Evolutionary conservation across 1,140 invertebrate genomes (phyloP).

Genomic region (Sarcophaga peregrina): DNA sequence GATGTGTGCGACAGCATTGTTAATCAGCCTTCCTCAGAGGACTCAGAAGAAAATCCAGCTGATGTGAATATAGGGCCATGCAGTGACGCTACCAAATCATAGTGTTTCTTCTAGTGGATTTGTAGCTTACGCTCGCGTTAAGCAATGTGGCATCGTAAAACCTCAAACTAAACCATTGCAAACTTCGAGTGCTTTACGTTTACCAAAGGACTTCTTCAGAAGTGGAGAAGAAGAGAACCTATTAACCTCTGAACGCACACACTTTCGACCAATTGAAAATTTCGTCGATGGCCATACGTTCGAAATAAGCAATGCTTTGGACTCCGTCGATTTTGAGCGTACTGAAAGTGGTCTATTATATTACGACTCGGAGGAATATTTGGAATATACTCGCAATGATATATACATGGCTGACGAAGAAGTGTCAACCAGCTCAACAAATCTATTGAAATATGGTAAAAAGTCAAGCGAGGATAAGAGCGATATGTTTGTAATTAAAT

Average conservation of each 20-base stretch:
- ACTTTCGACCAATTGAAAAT: constrained; percentile 80
- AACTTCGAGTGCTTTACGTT: background rate
- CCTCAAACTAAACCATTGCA: constrained; percentile 38
- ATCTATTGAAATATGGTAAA: constrained; percentile 21
- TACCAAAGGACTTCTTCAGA: constrained; percentile 24
- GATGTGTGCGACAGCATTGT: constrained; percentile 23
- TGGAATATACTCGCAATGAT: constrained; percentile 65
- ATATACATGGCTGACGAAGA: constrained; percentile 49
- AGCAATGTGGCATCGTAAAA: constrained; percentile 17
- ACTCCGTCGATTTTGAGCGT: constrained; percentile 69
- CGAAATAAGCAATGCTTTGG: constrained; percentile 73
- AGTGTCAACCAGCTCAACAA: constrained; percentile 44
- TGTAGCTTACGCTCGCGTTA: constrained; percentile 44
- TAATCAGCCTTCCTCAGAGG: background rate
- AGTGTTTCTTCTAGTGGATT: constrained; percentile 40
- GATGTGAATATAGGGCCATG: background rate
- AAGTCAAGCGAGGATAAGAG: background rate
- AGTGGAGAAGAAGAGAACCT: constrained; percentile 73
- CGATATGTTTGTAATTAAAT: constrained; percentile 41
- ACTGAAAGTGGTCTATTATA: constrained; percentile 48
- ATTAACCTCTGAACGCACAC: constrained; percentile 76
- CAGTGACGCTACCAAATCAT: constrained; percentile 44
- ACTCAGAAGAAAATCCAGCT: background rate
- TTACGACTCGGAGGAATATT: constrained; percentile 64
- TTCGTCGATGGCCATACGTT: constrained; percentile 71